A percentile compares a stretch with the other conserved stretches of the same genome.
Evolutionary conservation across 2,888 invertebrate species (phyloP).

Genomic region (Athalia circularis): DNA sequence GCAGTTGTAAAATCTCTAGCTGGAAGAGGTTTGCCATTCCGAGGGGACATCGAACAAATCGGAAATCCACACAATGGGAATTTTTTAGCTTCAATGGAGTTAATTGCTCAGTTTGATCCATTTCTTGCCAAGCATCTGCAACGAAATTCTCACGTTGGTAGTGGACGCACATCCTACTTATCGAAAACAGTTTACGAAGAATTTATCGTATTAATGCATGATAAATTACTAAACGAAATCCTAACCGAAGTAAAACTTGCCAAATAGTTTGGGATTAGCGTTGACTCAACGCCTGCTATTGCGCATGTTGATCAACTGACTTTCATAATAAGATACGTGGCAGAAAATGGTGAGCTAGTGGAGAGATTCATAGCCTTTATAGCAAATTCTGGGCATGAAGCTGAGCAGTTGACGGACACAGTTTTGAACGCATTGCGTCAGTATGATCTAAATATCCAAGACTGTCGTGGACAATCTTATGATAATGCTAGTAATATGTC

Average conservation of each 20-base stretch:
- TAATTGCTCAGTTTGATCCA: slow-evolving; percentile 59
- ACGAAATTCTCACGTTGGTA: slow-evolving; percentile 52
- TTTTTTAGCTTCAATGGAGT: slow-evolving; percentile 61
- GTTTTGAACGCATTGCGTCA: slow-evolving; percentile 24
- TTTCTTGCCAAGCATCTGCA: slow-evolving; percentile 31
- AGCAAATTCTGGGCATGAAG: slow-evolving; percentile 25
- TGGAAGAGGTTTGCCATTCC: slow-evolving; percentile 58
- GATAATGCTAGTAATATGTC: slow-evolving; percentile 28
- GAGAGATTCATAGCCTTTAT: slow-evolving; percentile 24
- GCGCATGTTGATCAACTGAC: slow-evolving; percentile 56
- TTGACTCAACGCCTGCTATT: slow-evolving; percentile 49
- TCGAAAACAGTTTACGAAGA: slow-evolving; percentile 23
- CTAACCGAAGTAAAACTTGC: slow-evolving; percentile 20
- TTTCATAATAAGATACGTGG: slow-evolving; percentile 37
- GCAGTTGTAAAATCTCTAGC: slow-evolving; percentile 57
- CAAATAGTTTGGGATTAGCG: slow-evolving; percentile 24
- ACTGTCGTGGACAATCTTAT: slow-evolving; percentile 28
- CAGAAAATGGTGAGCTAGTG: slow-evolving; percentile 27
- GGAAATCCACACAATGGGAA: slow-evolving; percentile 61
- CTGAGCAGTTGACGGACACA: slow-evolving; percentile 32
- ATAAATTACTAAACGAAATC: slow-evolving; percentile 32
- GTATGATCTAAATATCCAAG: slow-evolving; percentile 27
- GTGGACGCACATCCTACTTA: slow-evolving; percentile 51
- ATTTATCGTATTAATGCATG: slow-evolving; percentile 27
- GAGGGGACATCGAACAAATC: slow-evolving; percentile 59